Evolutionary conservation across 1,140 invertebrate genomes (phyloP), one percentile per base, ranked within the genome.

Genomic region (Melipona quadrifasciata): DNA sequence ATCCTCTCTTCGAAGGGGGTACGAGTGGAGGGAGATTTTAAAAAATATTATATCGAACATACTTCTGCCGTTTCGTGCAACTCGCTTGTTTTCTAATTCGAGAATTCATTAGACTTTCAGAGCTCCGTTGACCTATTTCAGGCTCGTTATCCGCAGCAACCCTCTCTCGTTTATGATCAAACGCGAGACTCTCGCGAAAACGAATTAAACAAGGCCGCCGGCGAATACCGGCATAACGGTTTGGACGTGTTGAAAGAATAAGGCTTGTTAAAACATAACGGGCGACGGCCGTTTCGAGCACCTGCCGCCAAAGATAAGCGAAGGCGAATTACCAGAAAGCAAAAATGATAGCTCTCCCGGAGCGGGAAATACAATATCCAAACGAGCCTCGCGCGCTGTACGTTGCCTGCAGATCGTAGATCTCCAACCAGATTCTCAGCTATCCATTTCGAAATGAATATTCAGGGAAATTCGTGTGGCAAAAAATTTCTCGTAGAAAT

Each of bases 231-330:
- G 73, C 14, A 47, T 47, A 34, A 58, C 73, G 39, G 55, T 55
- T 47, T 75, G 55, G 31, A 39, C 27, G 19, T 39, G 73, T 75
- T 39, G 39, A 75, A 57, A 72, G 70, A 24, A 51, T 72, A 72
- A 72, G 70, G 24, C 51, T 72, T 72, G 70, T 75, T 75, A 75
- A 75, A 75, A 75, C n/a, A 39, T 55, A 47, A 47, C 8, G 39
- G 6, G 39, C 39, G 53, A 21, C 11, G 31, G 21, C 5, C 73
- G 17, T 75, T 75, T 17, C 14, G 21, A 16, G 31, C 73, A 75
- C 53, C 73, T 75, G 73, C 14, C 39, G 73, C 51, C 1, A 1
- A 2, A 72, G 70, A 72, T 27, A 72, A 72, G 70, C 70, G 39
- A 53, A 27, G n/a, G 3, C 31, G 10, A 75, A 5, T 58, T 75